Evolutionary conservation across 2,113 vertebrate species (phyloP).

Genomic region (Micronycteris hirsuta): DNA sequence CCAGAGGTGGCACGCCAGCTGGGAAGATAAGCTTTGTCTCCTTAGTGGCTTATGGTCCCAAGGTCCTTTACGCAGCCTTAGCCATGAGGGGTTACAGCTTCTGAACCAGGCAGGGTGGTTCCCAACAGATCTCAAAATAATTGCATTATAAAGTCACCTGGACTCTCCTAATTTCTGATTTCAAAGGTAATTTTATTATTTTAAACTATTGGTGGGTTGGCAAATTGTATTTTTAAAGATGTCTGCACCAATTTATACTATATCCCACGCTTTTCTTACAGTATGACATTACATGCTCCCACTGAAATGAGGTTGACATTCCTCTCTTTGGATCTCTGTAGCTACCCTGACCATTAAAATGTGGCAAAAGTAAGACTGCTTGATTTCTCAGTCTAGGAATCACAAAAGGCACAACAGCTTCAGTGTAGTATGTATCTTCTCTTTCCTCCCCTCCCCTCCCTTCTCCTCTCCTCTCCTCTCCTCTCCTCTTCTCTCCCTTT

Average conservation of each 20-base stretch:
- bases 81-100: no score
- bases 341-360: neutral
- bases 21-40: no score
- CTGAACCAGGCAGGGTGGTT: no score
- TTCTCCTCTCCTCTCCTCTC: no score
- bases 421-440: neutral
- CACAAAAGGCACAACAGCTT: neutral
- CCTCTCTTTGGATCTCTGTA: neutral
- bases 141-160: neutral
- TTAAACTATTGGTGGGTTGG: neutral
- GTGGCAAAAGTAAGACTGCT: neutral
- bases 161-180: neutral
- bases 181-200: neutral
- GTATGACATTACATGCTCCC: neutral
- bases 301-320: neutral
- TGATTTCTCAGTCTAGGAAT: neutral
- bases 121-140: neutral
- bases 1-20: no score
- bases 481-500: neutral
- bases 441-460: no score
- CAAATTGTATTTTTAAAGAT: neutral
- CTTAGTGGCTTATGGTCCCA: no score
- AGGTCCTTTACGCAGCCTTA: no score
- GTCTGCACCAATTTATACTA: neutral
- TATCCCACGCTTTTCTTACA: neutral